Base-by-base conservation (phyloP, 2,113 vertebrate genomes). In the Xenopus laevis region DNA sequence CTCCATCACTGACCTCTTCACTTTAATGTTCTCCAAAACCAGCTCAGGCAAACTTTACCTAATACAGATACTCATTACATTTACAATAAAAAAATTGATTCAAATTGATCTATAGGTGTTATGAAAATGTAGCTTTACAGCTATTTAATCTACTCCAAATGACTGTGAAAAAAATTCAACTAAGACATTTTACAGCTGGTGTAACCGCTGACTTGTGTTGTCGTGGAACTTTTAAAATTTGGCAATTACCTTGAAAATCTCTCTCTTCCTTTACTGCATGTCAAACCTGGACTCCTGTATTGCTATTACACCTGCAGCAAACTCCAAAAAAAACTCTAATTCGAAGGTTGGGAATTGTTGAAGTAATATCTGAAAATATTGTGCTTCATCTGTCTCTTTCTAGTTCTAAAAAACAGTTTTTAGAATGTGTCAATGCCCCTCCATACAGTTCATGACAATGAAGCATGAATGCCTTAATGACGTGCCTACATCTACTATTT, bases 401-500 rank as follows among this genome's bases (percentile, higher is more conserved):
- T 50, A 13, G 47, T 50, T 50, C 15, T 50, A 5, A 5, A 4
- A 40, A 40, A 40, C 33, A 40, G 5, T 40, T 7, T 9, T 40
- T 40, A 40, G 33, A 40, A 40, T 57, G 73, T 62, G 79, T 73
- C 74, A 27, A 79, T 70, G 59, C 74, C 55, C 68, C 9, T 79
- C 6, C 62, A 9, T 40, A 7, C 33, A 40, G 33, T 40, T 40
- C 33, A 74, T 71, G 84, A 78, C 79, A 77, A 85, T 84, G 81
- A 87, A 84, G 83, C 79, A 84, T 81, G 76, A 88, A 84, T 86
- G 87, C 89, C 88, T 89, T 87, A 85, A 84, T 77, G 81, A 72
- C 81, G 77, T 64, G 78, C 83, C 83, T 86, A 81, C 84, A 86
- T 84, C 71, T 78, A 82, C 88, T 94, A 95, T 94, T 94, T 95